phyloP scores from a whole-genome alignment of 1,140 invertebrate genomes.

The Calephelis nemesis region DNA sequence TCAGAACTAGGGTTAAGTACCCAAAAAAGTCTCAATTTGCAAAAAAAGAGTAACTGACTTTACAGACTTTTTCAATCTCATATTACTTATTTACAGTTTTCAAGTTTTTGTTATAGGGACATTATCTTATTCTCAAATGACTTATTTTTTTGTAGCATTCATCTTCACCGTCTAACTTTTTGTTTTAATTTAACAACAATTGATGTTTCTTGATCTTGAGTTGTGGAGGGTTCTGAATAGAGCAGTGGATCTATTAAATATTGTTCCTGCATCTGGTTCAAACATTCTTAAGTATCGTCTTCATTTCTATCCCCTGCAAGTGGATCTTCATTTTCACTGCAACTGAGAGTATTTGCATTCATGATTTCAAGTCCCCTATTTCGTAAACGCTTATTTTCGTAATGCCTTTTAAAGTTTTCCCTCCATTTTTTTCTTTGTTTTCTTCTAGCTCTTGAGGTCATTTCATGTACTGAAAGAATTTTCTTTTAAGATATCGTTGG shows the following conservation, averaged over 20 bases:
- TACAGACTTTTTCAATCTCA: constrained; percentile 9
- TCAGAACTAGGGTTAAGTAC: neutral
- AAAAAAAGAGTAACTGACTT: constrained; percentile 32
- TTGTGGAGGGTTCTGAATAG: no score
- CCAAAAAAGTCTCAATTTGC: constrained; percentile 10
- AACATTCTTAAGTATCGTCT: no score
- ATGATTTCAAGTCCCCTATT: constrained; percentile 1
- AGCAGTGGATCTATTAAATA: no score
- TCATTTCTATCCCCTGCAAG: no score
- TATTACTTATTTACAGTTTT: no score
- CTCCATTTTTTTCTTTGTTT: neutral
- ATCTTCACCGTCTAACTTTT: no score
- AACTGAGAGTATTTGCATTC: constrained; percentile 13
- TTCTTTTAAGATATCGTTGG: constrained; percentile 17
- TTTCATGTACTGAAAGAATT: constrained; percentile 16
- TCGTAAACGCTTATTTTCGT: neutral
- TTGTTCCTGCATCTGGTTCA: no score
- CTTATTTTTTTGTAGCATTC: no score
- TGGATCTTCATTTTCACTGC: neutral
- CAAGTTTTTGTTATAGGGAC: no score
- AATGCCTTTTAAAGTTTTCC: neutral
- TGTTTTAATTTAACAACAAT: no score
- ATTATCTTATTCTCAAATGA: no score
- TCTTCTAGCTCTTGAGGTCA: constrained; percentile 12
- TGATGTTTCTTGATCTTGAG: neutral